Evolutionary conservation across 2,113 vertebrate genomes (phyloP), one percentile per base, ranked within the genome.

Genomic region (western clawed frog (Xenopus tropicalis)): DNA sequence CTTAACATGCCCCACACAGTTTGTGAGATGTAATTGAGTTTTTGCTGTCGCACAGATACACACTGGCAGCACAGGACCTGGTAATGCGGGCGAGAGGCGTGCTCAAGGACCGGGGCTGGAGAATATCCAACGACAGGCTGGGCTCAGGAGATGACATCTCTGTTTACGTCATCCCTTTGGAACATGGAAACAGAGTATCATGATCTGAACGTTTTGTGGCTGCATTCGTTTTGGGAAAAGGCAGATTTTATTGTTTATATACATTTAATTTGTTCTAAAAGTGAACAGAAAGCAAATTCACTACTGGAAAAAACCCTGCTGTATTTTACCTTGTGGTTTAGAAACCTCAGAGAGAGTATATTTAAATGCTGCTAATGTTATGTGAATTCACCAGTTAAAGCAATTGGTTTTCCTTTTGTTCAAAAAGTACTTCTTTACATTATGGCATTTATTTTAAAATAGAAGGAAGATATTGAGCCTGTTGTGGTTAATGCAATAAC

Each of bases 61-160:
- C 95, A 0, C 87, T 98, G 91, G 94, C 94, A 1, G 95, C 97
- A 17, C 96, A 99, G 82, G 96, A 98, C 84, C 88, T 99, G 80
- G 92, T 98, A 72, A 98, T 98, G 95, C 91, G 91, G 63, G 97
- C 96, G 4, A 87, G 96, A 0, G 97, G 97, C 0, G 90, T 96
- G 69, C 90, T 98, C 84, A 98, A 93, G 84, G 96, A 99, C 81
- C 89, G 94, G 80, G 95, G 96, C 84, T 99, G 97, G 97, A 91
- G 97, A 78, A 98, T 98, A 86, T 91, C 94, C 48, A 94, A 94
- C 10, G 95, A 98, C 85, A 88, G 93, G 74, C 89, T 96, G 80
- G 96, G 96, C 67, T 99, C 97, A 1, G 96, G 95, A 80, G 97
- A 99, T 0, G 97, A 99, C 90, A 98, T 98, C 82, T 96, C 97